Base-by-base conservation (phyloP, 2,797 vertebrate species). In the Vireo griseus region DNA sequence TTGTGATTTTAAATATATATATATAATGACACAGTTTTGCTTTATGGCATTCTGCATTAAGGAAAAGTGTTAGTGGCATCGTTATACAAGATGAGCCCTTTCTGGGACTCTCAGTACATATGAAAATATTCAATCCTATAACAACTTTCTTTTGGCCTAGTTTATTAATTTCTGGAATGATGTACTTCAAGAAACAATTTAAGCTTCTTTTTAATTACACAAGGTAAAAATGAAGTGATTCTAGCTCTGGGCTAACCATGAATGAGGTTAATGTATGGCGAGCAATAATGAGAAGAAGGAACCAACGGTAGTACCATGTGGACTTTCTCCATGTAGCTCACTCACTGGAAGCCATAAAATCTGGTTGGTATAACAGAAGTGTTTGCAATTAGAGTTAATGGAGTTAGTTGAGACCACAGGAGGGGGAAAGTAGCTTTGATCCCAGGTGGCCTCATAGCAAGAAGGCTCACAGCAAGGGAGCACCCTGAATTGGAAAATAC, bases 401-500 rank as follows among this genome's bases (percentile, higher is more conserved):
- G 76, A 86, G 73, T 68, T 51, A 58, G 39, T 4, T 84, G 57
- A 94, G 67, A 89, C 91, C 77, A 44, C 69, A 96, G 90, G 84
- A 96, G 71, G 62, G 82, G 13, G 44, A 97, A 88, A 95, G 90
- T 79, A 62, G 87, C 95, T 89, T 88, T 81, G 67, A 95, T 87
- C 72, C 96, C 96, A 97, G 96, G 95, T 97, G 97, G 97, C 92
- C 67, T 91, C 86, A 78, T 92, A 94, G 91, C 59, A 95, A 96
- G 94, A 93, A 89, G 71, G 21, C 54, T 76, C 82, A 87, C 91
- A 95, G 85, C 75, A 94, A 96, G 93, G 78, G 59, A 95, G 24
- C 45, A 26, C 42, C 88, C 44, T 51, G 89, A 88, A 80, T 59
- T 55, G 71, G 88, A 97, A 94, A 94, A 88, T 96, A 95, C 96